phyloP scores from a whole-genome alignment of 2,113 vertebrate genomes.

The Peromyscus californicus region DNA sequence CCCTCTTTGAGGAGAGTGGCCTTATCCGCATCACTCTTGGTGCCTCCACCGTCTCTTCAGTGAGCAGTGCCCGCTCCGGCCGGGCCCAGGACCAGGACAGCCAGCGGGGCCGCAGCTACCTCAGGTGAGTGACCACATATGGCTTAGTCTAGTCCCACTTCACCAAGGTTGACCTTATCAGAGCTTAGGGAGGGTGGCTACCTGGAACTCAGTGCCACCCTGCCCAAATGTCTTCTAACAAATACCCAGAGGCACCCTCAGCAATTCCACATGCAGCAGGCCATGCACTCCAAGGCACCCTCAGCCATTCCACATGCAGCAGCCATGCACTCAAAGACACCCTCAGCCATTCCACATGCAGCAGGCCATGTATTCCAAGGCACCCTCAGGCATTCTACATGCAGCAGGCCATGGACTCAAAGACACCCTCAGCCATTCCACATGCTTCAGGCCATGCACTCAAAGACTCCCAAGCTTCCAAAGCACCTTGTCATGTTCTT shows the following conservation, averaged over 20 bases:
- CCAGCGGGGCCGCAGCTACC: constrained; percentile 87
- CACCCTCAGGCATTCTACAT: neutral
- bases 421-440: neutral
- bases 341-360: neutral
- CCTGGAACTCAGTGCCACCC: neutral
- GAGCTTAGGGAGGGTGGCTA: neutral
- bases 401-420: neutral
- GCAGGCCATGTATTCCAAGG: too few species aligned
- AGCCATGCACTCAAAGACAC: neutral
- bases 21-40: constrained; percentile 98
- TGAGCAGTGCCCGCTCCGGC: constrained; percentile 96
- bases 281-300: neutral
- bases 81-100: constrained; percentile 90
- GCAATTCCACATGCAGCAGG: neutral
- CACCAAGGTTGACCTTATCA: neutral
- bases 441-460: too few species aligned
- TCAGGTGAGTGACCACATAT: constrained; percentile 83
- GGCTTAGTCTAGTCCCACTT: neutral
- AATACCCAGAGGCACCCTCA: neutral
- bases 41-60: constrained; percentile 97
- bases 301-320: neutral
- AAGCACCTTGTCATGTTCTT: neutral
- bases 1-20: constrained; percentile 97
- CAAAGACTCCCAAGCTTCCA: neutral
- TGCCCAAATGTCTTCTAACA: neutral